phyloP scores from a whole-genome alignment of 2,797 vertebrate species.

The Cirrhinus molitorella region DNA sequence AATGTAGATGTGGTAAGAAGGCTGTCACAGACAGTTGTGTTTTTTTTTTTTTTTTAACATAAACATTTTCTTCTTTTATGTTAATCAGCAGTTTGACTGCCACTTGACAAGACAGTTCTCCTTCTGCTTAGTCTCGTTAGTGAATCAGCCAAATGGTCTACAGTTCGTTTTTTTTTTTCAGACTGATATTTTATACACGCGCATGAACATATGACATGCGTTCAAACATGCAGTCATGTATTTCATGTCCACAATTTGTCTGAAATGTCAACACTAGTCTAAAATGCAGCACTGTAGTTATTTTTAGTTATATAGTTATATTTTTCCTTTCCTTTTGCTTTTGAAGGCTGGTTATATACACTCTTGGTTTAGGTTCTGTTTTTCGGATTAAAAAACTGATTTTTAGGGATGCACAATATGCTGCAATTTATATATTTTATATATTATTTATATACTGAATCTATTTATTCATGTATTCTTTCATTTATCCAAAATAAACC shows the following conservation, averaged over 20 bases:
- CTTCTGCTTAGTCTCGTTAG: background rate
- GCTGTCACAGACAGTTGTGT: conserved; percentile 14
- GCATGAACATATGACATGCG: conserved; percentile 11
- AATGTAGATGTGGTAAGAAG: conserved; percentile 6
- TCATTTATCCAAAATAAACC: background rate
- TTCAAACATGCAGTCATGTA: background rate
- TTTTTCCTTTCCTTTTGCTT: background rate
- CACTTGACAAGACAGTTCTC: background rate
- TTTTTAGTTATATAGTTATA: too few species aligned
- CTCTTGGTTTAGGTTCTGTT: background rate
- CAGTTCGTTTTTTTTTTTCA: conserved; percentile 1
- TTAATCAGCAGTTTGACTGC: conserved; percentile 24
- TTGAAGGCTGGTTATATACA: background rate
- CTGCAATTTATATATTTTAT: too few species aligned
- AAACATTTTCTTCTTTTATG: conserved; percentile 11
- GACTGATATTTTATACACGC: conserved; percentile 33
- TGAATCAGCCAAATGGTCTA: background rate
- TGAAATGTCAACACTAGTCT: conserved; percentile 7
- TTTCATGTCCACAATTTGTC: background rate
- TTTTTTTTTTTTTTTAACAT: background rate
- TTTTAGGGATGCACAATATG: background rate
- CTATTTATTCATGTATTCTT: background rate
- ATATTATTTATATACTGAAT: too few species aligned
- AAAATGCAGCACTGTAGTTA: background rate
- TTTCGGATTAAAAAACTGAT: too few species aligned